A percentile compares a stretch with the other conserved stretches of the same genome.
phyloP scores from a whole-genome alignment of 2,797 vertebrate genomes.

The Staurois parvus region DNA sequence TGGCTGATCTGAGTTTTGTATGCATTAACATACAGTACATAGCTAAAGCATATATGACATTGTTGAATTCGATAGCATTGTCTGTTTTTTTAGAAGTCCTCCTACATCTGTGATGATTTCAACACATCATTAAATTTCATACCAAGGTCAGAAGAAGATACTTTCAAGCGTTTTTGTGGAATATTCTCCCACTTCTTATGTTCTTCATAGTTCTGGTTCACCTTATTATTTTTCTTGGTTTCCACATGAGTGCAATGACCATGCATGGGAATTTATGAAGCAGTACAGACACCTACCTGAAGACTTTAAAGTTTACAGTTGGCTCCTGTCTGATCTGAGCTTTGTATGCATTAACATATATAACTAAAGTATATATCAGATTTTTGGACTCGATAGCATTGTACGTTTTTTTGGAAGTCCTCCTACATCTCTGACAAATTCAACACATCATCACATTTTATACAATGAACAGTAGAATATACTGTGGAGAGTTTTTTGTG shows the following conservation, averaged over 20 bases:
- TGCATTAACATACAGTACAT: no score
- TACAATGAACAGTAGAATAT: neutral
- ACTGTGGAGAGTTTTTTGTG: neutral
- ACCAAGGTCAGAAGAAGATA: neutral
- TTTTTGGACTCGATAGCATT: no score
- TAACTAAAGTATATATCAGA: no score
- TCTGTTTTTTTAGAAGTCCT: neutral
- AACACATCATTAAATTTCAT: neutral
- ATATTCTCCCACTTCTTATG: neutral
- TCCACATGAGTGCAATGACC: neutral
- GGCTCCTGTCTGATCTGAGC: neutral
- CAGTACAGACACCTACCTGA: neutral
- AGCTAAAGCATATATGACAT: no score
- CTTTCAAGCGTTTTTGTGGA: neutral
- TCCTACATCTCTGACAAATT: neutral
- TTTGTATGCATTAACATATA: neutral
- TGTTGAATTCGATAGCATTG: no score
- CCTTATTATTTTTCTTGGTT: neutral
- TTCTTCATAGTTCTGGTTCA: neutral
- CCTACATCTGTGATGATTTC: neutral
- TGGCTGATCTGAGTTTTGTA: no score
- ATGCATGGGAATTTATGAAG: neutral
- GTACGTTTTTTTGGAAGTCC: no score
- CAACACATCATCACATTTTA: neutral
- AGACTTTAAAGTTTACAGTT: neutral